Evolutionary conservation across 92 coral and sea anemone genomes (phyloP).

Genomic region (Phymanthus crucifer): DNA sequence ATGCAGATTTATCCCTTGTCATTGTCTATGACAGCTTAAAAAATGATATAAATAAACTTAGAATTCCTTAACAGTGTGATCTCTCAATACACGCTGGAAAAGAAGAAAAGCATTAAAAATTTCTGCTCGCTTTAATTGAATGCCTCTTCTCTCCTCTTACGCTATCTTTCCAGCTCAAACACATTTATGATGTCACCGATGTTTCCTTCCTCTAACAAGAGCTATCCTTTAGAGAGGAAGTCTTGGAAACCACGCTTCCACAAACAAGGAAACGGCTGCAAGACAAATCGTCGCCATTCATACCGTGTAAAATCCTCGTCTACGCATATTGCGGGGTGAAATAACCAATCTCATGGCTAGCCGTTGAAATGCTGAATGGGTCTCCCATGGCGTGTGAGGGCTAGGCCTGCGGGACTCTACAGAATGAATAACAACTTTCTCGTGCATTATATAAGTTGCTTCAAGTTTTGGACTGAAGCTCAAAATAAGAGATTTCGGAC

Average conservation of each 20-base stretch:
- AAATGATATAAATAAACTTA: not conserved
- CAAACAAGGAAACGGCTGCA: not conserved
- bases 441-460: not conserved
- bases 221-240: not conserved
- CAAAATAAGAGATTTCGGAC: not conserved
- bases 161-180: not conserved
- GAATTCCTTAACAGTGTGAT: conserved; percentile 4
- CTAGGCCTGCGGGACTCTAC: not conserved
- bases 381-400: not conserved
- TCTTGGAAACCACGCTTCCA: not conserved
- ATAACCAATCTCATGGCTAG: not conserved
- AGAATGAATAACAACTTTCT: not conserved
- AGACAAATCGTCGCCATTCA: not conserved
- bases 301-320: not conserved
- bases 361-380: not conserved
- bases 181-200: not conserved
- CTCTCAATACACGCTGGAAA: not conserved
- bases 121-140: not conserved
- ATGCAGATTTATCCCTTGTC: too few species aligned
- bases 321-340: not conserved
- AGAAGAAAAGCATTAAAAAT: not conserved
- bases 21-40: not conserved
- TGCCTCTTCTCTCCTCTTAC: not conserved
- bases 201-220: not conserved
- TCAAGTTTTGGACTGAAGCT: not conserved